A percentile compares a stretch with the other conserved stretches of the same genome.
Conservation (phyloP, 2,113 vertebrate genomes). For the Gila orcuttii region DNA sequence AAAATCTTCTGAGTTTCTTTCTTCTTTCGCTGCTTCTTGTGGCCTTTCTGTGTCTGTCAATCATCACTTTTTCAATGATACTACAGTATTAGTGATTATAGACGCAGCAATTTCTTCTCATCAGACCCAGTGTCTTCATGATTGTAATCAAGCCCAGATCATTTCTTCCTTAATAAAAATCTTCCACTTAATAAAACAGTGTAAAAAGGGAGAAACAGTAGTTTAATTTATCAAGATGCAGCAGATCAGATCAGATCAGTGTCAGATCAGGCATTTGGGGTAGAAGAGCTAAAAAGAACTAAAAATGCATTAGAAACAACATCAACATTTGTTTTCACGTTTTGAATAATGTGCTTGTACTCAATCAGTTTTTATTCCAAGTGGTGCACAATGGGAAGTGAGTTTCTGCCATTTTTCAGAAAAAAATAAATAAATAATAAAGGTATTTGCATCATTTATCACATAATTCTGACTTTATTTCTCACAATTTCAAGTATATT, state of each 20-base stretch:
- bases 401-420: too few species aligned
- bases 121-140: background rate
- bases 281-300: background rate
- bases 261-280: background rate
- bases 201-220: background rate
- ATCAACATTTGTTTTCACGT: background rate
- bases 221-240: background rate
- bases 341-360: background rate
- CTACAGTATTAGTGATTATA: constrained; percentile 10
- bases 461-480: too few species aligned
- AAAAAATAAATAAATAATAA: too few species aligned
- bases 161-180: background rate
- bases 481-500: too few species aligned
- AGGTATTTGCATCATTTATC: too few species aligned
- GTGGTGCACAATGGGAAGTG: background rate
- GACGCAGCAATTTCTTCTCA: background rate
- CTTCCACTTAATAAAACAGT: background rate
- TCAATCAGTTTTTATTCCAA: background rate
- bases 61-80: background rate
- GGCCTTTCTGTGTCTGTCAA: background rate
- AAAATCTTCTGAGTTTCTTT: background rate
- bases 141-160: constrained; percentile 22
- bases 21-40: background rate
- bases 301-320: background rate
- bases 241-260: background rate